Conservation (phyloP, 1,140 invertebrate species). For the Xylocopa sonorina region DNA sequence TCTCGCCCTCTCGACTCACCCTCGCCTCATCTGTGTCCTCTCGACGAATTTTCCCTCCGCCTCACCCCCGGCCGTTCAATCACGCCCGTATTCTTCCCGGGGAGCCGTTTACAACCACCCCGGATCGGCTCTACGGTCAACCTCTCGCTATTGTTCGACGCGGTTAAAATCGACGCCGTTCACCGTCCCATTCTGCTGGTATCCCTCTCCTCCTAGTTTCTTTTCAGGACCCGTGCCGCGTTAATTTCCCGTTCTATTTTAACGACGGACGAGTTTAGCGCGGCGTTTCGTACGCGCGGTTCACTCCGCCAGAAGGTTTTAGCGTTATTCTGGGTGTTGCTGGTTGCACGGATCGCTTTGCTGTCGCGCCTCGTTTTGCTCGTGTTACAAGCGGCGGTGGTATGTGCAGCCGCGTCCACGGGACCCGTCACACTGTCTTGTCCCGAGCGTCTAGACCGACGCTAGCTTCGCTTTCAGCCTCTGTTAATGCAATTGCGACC, state of each 20-base stretch:
- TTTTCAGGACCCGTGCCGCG: too few species aligned
- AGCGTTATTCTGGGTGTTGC: background rate
- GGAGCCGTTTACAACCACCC: slow-evolving; percentile 7
- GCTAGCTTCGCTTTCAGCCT: slow-evolving; percentile 63
- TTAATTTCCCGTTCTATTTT: background rate
- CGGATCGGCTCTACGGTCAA: background rate
- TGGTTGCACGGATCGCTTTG: background rate
- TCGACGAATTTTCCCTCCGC: slow-evolving; percentile 47
- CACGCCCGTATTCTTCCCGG: slow-evolving; percentile 29
- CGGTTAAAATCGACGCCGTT: background rate
- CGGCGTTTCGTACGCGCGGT: background rate
- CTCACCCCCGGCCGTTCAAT: slow-evolving; percentile 37
- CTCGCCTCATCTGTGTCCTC: slow-evolving; percentile 46
- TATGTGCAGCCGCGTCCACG: slow-evolving; percentile 42
- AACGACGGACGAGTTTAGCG: background rate
- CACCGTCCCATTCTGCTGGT: background rate
- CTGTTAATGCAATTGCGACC: slow-evolving; percentile 73
- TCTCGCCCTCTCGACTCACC: slow-evolving; percentile 65
- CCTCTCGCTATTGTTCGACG: background rate
- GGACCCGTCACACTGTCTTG: slow-evolving; percentile 58
- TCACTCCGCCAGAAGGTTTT: background rate
- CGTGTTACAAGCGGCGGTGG: background rate
- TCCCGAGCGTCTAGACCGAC: slow-evolving; percentile 46
- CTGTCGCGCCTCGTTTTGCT: background rate
- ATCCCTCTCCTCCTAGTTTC: too few species aligned